A percentile compares a stretch with the other conserved stretches of the same genome.
These are phyloP conservation scores for Thumatha senex DNA, from an alignment of 2,888 invertebrate species.

Conservation along the genomic window DNA sequence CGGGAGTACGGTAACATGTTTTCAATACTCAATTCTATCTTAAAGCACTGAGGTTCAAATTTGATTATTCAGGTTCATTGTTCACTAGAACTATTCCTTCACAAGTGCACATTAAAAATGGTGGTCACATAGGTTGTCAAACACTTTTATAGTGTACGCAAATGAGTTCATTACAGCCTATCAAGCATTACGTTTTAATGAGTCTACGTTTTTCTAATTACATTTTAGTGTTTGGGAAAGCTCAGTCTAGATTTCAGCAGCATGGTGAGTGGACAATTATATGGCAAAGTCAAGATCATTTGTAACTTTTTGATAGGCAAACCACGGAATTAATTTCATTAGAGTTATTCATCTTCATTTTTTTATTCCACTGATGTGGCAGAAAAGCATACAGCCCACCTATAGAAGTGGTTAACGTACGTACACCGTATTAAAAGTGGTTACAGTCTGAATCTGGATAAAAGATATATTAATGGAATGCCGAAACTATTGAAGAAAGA, in stretches of 20 bases:
- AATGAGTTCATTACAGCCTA: constrained; percentile 56
- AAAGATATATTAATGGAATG: too few species aligned
- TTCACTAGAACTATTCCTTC: constrained; percentile 5
- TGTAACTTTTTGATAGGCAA: too few species aligned
- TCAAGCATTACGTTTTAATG: constrained; percentile 57
- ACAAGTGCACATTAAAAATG: constrained; percentile 11
- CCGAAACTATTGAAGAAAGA: too few species aligned
- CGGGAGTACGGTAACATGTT: constrained; percentile 64
- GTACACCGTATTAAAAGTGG: too few species aligned
- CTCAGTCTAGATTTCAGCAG: constrained; percentile 9
- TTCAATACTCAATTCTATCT: not conserved
- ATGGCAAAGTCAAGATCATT: not conserved
- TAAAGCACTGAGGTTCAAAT: constrained; percentile 12
- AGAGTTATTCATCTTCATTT: too few species aligned
- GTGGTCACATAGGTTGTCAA: constrained; percentile 18
- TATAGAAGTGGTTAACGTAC: too few species aligned
- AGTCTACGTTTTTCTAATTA: constrained; percentile 25
- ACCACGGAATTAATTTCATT: too few species aligned
- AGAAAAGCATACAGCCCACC: too few species aligned
- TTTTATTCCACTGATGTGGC: too few species aligned
- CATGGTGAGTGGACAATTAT: not conserved
- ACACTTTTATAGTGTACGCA: constrained; percentile 57
- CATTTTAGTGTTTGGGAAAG: constrained; percentile 34
- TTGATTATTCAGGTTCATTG: constrained; percentile 4
- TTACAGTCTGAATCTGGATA: too few species aligned